phyloP scores from a whole-genome alignment of 1,140 invertebrate genomes.

The Galleria mellonella region DNA sequence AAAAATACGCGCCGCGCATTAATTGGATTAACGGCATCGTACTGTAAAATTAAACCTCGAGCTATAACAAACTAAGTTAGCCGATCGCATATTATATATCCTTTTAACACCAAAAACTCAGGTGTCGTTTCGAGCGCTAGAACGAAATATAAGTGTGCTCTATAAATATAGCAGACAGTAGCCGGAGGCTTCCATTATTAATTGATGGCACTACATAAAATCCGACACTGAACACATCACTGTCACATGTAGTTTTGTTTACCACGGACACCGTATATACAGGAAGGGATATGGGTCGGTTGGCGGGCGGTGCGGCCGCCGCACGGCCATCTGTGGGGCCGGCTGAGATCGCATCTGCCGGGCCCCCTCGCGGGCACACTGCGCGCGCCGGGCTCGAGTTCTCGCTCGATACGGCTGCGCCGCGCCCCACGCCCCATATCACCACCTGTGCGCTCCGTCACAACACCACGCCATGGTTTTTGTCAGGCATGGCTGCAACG shows the following conservation, averaged over 20 bases:
- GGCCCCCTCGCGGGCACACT: constrained; percentile 23
- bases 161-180: no score
- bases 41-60: no score
- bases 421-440: constrained; percentile 45
- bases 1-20: no score
- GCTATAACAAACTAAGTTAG: no score
- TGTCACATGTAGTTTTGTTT: constrained; percentile 8
- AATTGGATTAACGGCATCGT: no score
- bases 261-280: constrained; percentile 15
- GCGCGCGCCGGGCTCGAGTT: constrained; percentile 49
- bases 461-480: constrained; percentile 48
- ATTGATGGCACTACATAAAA: constrained; percentile 25
- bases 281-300: constrained; percentile 24
- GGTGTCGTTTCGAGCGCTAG: no score
- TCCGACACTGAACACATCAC: constrained; percentile 27
- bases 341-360: constrained; percentile 30
- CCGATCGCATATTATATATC: no score
- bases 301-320: constrained; percentile 27
- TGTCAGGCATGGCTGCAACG: constrained; percentile 11
- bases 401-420: constrained; percentile 49
- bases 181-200: not conserved
- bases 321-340: constrained; percentile 36
- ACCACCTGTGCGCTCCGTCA: constrained; percentile 63
- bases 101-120: no score
- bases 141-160: no score